Evolutionary conservation across 37 sponge, comb jelly and placozoan genomes (phyloP).

Genomic region (Chondrosia reniformis): DNA sequence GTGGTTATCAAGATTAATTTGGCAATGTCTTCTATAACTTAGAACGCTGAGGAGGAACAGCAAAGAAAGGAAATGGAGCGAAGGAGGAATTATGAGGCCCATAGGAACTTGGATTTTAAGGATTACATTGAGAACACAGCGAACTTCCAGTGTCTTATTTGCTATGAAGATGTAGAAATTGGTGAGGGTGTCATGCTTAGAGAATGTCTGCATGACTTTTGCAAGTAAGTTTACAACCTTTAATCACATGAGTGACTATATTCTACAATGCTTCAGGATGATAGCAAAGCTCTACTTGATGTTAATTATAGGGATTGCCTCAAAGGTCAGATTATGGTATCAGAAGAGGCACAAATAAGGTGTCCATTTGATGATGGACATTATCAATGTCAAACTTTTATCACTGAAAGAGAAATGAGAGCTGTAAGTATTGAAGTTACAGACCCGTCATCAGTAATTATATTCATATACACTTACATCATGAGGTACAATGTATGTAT

Average conservation of each 20-base stretch:
- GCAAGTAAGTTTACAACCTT: constrained; percentile 64
- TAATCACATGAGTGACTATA: no score
- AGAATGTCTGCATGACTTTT: constrained; percentile 81
- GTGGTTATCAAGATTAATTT: no score
- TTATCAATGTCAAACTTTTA: constrained; percentile 45
- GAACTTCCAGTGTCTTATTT: constrained; percentile 84
- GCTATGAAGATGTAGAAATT: constrained; percentile 38
- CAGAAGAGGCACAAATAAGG: constrained; percentile 68
- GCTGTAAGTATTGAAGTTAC: constrained; percentile 26
- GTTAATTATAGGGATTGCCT: constrained; percentile 63
- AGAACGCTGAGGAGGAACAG: no score
- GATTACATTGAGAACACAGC: constrained; percentile 56
- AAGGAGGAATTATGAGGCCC: constrained; percentile 43
- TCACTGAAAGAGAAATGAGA: constrained; percentile 84
- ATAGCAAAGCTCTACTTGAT: background rate
- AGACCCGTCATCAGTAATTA: background rate
- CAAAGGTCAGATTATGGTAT: constrained; percentile 23
- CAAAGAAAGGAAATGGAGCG: constrained; percentile 31
- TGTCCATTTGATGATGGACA: constrained; percentile 77
- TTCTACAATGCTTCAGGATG: no score
- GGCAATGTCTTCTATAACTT: no score
- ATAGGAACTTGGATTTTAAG: constrained; percentile 40
- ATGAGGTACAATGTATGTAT: background rate
- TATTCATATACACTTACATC: background rate
- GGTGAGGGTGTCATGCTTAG: constrained; percentile 84